Evolutionary conservation across 2,797 vertebrate species (phyloP), one percentile per base, ranked within the genome.

Genomic region (Sebastes steindachneri): DNA sequence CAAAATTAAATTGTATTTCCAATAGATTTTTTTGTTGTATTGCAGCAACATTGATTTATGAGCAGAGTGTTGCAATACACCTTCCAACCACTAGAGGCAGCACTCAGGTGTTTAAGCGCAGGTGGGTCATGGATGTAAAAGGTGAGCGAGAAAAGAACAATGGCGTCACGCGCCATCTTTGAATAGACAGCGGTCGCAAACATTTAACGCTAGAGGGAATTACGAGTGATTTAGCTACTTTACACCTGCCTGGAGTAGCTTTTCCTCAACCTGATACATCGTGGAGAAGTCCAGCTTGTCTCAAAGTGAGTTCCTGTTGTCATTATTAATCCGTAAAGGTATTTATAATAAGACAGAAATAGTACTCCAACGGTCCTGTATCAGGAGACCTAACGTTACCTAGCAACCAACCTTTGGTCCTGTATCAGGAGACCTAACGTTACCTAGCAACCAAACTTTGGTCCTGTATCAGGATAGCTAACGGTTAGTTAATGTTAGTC

Each of bases 61-160:
- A 26, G 25, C 4, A 9, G 5, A 3, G 11, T 48, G 31, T 1
- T 75, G 68, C 15, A 69, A n/a, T 84, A 17, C 17, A 69, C 1
- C 72, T 59, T 68, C 60, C 31, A 12, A 17, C 31, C 86, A 81
- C 67, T 4, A 0, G 51, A 0, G 55, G 86, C 79, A 81, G 69
- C 59, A 81, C 17, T 21, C 14, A 37, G 8, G 12, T 35, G 3
- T 11, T 4, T 63, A 8, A 8, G 33, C 41, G 0, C 57, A 83
- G 82, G 76, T 84, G 17, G 0, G 19, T 4, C 19, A 2, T 7
- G 41, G 12, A 45, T 0, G 15, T 7, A 15, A 17, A 0, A 45
- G 3, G 5, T 17, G 65, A 62, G 29, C 28, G 4, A 41, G 7
- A 59, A 28, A 5, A 4, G 11, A 58, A 75, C 35, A 41, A 72